Percentiles rank a stretch among this genome's conserved stretches.
phyloP scores from a whole-genome alignment of 2,797 vertebrate species.

The Nyctalus aviator region DNA sequence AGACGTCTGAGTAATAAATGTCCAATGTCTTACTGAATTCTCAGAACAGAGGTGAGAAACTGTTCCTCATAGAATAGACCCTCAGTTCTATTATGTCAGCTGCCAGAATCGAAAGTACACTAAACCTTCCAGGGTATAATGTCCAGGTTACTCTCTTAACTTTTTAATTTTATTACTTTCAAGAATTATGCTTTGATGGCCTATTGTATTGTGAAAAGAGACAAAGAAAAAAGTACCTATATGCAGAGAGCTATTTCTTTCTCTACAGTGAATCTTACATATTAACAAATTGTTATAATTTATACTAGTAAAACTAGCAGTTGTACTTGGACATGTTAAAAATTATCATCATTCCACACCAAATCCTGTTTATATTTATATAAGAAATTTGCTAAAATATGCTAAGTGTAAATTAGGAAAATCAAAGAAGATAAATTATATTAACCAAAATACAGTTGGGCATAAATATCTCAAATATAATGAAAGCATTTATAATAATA shows the following conservation, averaged over 20 bases:
- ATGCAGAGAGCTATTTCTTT: background rate
- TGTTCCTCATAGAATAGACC: background rate
- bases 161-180: background rate
- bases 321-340: background rate
- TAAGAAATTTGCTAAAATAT: constrained; percentile 8
- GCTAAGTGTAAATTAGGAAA: constrained; percentile 2
- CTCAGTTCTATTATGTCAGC: background rate
- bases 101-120: background rate
- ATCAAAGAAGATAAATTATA: background rate
- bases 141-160: background rate
- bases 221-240: background rate
- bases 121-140: background rate
- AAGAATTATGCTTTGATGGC: background rate
- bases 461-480: background rate
- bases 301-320: background rate
- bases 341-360: background rate
- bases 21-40: background rate
- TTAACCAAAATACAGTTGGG: background rate
- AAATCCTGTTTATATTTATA: constrained; percentile 29
- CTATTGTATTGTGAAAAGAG: background rate
- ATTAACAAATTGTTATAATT: constrained; percentile 34
- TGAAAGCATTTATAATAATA: background rate
- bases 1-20: background rate
- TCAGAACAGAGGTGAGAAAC: background rate
- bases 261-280: background rate